Base-by-base conservation (phyloP, 2,797 vertebrate genomes). In the Macrochelys suwanniensis region DNA sequence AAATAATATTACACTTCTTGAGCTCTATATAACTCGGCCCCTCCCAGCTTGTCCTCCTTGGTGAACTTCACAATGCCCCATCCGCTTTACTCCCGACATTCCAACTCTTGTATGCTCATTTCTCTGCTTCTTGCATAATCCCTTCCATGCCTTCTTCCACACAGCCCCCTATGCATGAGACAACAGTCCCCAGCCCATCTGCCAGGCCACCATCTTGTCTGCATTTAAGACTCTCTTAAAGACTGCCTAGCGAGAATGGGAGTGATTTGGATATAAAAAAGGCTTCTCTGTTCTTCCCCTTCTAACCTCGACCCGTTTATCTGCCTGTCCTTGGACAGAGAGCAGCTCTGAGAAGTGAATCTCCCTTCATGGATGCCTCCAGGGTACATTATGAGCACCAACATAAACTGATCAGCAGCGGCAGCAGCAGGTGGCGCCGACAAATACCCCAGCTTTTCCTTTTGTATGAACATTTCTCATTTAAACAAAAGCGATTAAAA, bases 311-410 rank as follows among this genome's bases (percentile, higher is more conserved):
- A n/a, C 10, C 59, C 42, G 9, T 21, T 71, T 79, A 51, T 85
- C 56, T 1, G 1, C 31, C 50, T 65, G n/a, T 84, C 77, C 12
- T 42, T 0, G 2, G 51, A 78, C 37, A 23, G n/a, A 42, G n/a
- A 68, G n/a, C 65, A 37, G 17, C 65, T 21, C 45, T 77, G 15
- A 77, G 45, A 13, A 17, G 25, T 11, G 19, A 71, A 21, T 54
- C 81, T 37, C 78, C 53, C 59, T 82, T 16, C 51, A 49, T 47
- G 15, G 50, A 61, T 37, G 77, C 4, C 37, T 59, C 23, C 7
- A 59, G 26, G 57, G 54, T 45, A 49, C 37, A 33, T 61, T 45
- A 31, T 54, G 50, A 65, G 21, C 53, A 89, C 45, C 45, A 49
- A 49, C 61, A 68, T 15, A 33, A 19, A 12, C 45, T 33, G 53